Percentiles rank a stretch among this genome's conserved stretches.
Conservation (phyloP, 2,113 vertebrate species). For the Microtus richardsoni region DNA sequence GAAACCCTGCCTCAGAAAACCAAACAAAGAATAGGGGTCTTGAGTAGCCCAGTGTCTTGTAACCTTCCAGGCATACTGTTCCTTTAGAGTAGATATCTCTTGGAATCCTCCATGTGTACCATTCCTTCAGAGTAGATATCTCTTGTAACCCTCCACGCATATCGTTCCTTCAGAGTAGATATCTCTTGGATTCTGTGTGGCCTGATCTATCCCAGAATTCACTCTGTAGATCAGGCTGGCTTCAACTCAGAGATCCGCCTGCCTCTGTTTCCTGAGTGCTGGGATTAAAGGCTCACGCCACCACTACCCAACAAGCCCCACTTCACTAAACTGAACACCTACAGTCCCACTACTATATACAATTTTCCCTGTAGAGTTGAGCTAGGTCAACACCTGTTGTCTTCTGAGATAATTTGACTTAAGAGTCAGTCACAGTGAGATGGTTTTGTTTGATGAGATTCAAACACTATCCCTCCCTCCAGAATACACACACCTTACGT, state of each 20-base stretch:
- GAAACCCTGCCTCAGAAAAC: no score
- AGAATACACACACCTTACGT: background rate
- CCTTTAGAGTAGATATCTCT: no score
- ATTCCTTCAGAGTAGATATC: no score
- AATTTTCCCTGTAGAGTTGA: background rate
- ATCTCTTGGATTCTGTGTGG: background rate
- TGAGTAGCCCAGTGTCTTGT: no score
- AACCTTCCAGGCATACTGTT: no score
- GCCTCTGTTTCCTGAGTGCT: background rate
- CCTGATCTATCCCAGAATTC: background rate
- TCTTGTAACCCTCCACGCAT: no score
- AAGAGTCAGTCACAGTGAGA: conserved; percentile 11
- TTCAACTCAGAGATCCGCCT: background rate
- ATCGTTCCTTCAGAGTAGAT: no score
- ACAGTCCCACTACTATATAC: background rate
- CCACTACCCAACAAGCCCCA: background rate
- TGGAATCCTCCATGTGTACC: no score
- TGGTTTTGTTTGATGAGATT: background rate
- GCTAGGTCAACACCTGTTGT: background rate
- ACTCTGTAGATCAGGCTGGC: background rate
- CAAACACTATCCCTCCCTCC: background rate
- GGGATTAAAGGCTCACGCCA: background rate
- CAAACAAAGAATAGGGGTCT: no score
- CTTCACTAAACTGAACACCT: background rate
- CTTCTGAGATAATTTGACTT: background rate